Evolutionary conservation across 2,113 vertebrate genomes (phyloP).

Genomic region (Salvelinus sp.): DNA sequence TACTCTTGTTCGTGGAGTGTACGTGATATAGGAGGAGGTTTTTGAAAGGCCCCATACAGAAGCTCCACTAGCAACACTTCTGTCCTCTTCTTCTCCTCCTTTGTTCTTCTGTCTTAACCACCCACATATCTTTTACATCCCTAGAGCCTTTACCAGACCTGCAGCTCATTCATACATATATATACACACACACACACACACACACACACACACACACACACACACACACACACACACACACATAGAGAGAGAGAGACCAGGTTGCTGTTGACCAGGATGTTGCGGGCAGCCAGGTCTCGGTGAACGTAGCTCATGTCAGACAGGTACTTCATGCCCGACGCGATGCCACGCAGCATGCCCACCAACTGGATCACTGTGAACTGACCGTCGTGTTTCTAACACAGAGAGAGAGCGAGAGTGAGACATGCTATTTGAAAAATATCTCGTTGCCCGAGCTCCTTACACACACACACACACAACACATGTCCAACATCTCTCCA

Average conservation of each 20-base stretch:
- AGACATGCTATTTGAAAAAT: no score
- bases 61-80: neutral
- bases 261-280: no score
- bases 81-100: neutral
- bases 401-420: neutral
- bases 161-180: constrained; percentile 40
- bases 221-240: no score
- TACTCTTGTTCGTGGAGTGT: neutral
- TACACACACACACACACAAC: neutral
- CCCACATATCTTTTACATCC: constrained; percentile 1
- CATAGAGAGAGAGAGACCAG: no score
- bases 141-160: constrained; percentile 31
- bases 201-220: no score
- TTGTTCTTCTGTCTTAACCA: constrained; percentile 12
- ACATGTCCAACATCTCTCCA: neutral
- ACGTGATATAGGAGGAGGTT: neutral
- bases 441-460: no score
- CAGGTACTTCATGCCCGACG: no score
- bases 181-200: neutral
- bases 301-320: no score
- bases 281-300: no score
- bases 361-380: constrained; percentile 87
- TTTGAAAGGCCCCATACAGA: neutral
- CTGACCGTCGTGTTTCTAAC: constrained; percentile 93
- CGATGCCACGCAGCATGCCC: no score